Evolutionary conservation across 2,888 invertebrate genomes (phyloP), one percentile per base, ranked within the genome.

Genomic region (Pheosia gnoma): DNA sequence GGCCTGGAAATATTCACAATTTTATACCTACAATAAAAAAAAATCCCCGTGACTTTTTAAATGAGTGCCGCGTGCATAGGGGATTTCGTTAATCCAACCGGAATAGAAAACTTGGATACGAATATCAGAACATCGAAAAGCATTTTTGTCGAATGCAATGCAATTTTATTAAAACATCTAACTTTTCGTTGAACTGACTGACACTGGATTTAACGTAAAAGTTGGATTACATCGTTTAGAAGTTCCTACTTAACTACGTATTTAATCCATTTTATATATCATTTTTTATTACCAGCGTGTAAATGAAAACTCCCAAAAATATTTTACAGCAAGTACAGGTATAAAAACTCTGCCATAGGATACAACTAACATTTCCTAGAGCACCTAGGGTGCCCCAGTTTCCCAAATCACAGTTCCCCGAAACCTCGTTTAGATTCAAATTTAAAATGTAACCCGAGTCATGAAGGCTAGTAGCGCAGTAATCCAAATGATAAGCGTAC

Each of bases 401-500:
- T 59, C 13, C 5, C 57, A 59, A 67, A 71, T 72, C 63, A 69
- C 59, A 66, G 63, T 13, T 56, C 71, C 62, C 58, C 65, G 62
- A 75, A 78, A 74, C 65, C 68, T 79, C 68, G 63, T 77, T 72
- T 76, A 75, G 79, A 81, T 81, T 81, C 79, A 77, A 80, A 79
- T 81, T 81, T 78, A 72, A 84, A 84, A 78, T 77, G 73, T 75
- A 70, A 69, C 69, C 65, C 60, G 60, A 25, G 47, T 57, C 61
- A 62, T 59, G 9, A n/a, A 54, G 47, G 52, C 38, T 8, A 53
- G 53, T 53, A 36, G 57, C 41, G 74, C 71, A 73, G 82, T 92
- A 88, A 91, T 88, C 89, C 86, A 83, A 83, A 87, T 88, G 91
- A 91, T 92, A 92, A 89, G 88, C 88, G 88, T 77, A 87, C 84